phyloP scores from a whole-genome alignment of 1,140 invertebrate species.

The Apis dorsata region DNA sequence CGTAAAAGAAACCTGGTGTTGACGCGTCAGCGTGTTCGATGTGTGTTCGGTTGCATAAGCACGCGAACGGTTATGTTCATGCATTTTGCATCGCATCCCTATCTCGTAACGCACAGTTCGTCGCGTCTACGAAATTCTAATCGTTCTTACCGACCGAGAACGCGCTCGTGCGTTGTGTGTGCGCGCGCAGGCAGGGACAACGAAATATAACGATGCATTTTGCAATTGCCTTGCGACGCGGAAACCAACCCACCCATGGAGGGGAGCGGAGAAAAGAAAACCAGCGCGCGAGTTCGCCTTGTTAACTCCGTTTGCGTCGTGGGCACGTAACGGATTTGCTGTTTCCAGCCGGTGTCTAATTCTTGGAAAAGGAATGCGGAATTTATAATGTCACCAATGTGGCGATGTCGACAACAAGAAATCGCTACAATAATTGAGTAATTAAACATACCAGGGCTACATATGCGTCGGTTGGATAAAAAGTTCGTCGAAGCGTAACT shows the following conservation, averaged over 20 bases:
- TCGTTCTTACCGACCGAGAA: constrained; percentile 4
- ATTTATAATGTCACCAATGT: constrained; percentile 37
- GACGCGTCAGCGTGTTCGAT: constrained; percentile 9
- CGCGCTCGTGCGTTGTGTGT: not conserved
- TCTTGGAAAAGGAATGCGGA: constrained; percentile 35
- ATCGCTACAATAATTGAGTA: constrained; percentile 51
- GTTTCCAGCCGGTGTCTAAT: constrained; percentile 39
- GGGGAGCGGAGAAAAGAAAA: not conserved
- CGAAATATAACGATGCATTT: constrained; percentile 15
- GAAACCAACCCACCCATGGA: not conserved
- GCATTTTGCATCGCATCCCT: constrained; percentile 43
- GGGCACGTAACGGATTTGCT: constrained; percentile 54
- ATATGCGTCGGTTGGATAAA: not conserved
- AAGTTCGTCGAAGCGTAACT: not conserved
- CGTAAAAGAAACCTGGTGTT: constrained; percentile 26
- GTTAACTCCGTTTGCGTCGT: constrained; percentile 33
- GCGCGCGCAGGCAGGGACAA: not conserved
- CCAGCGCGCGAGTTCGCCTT: constrained; percentile 23
- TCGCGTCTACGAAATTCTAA: constrained; percentile 40
- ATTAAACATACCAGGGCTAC: constrained; percentile 43
- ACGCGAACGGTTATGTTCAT: constrained; percentile 3
- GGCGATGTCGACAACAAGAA: constrained; percentile 10
- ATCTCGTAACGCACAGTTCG: constrained; percentile 6
- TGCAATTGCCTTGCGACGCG: constrained; percentile 23
- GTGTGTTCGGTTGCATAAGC: constrained; percentile 41